Percentiles rank a stretch among this genome's conserved stretches.
Conservation (phyloP, 1,140 invertebrate species). For the Pemphigus obesinymphae region DNA sequence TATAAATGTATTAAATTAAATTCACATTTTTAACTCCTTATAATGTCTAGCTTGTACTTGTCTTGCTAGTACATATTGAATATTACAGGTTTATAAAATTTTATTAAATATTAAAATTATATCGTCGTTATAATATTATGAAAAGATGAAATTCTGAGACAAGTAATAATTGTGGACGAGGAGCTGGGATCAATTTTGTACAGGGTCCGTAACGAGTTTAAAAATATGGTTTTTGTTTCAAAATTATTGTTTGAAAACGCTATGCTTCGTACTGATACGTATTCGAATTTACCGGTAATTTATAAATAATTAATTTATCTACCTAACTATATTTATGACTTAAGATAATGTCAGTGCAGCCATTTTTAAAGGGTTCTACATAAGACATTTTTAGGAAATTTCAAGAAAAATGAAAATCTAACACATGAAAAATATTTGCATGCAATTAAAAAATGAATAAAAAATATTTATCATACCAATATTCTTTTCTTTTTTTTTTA, state of each 20-base stretch:
- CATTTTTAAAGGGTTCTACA: too few species aligned
- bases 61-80: too few species aligned
- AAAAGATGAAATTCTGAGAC: constrained; percentile 12
- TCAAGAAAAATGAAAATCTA: too few species aligned
- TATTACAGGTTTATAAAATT: too few species aligned
- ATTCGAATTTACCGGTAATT: background rate
- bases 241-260: background rate
- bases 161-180: background rate
- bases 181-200: background rate
- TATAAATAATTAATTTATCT: background rate
- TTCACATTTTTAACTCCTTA: too few species aligned
- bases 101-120: too few species aligned
- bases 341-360: too few species aligned
- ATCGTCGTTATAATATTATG: background rate
- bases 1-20: too few species aligned
- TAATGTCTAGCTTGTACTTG: too few species aligned
- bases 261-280: background rate
- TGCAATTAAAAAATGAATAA: background rate
- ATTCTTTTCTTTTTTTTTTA: background rate
- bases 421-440: too few species aligned
- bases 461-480: background rate
- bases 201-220: background rate
- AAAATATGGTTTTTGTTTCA: background rate
- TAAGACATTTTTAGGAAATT: too few species aligned
- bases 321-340: background rate